Evolutionary conservation across 2,113 vertebrate species (phyloP), one percentile per base, ranked within the genome.

Genomic region (Ahaetulla prasina): DNA sequence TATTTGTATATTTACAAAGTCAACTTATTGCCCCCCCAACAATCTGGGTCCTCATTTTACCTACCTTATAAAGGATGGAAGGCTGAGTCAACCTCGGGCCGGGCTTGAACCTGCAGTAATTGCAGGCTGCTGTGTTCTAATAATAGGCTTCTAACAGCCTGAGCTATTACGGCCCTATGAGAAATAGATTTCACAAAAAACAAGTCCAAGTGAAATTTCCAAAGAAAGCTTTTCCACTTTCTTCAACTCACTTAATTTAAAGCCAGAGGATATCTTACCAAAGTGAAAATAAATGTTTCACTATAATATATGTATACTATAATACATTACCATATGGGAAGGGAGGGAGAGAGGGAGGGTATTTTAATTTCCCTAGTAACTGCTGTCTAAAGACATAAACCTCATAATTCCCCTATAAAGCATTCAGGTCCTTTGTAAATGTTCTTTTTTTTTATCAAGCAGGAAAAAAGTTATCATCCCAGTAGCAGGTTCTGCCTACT

Each of bases 151-250:
- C n/a, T n/a, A n/a, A n/a, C n/a, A n/a, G n/a, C n/a, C n/a, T n/a
- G n/a, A n/a, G n/a, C n/a, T n/a, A n/a, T n/a, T n/a, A n/a, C n/a
- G n/a, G n/a, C n/a, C n/a, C n/a, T n/a, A 49, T 27, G 35, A 89
- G 23, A 93, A 94, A 85, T 47, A 92, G 9, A 74, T 89, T 95
- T 57, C 74, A 89, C 89, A 91, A 25, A 84, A 91, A 0, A 86
- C 2, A 11, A n/a, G 47, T 63, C 7, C 89, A 63, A 94, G 18
- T 35, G 30, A 93, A 90, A 47, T 90, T 91, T 20, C 20, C 60
- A 94, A 20, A 52, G 30, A 4, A 54, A 11, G 18, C 2, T 84
- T 89, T 91, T 92, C 27, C 39, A 2, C 91, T 93, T 85, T 92
- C 86, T 91, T 89, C 63, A 85, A 68, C 27, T 11, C 87, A 35